Evolutionary conservation across 2,888 invertebrate species (phyloP), one percentile per base, ranked within the genome.

Genomic region (Ariolimax columbianus): DNA sequence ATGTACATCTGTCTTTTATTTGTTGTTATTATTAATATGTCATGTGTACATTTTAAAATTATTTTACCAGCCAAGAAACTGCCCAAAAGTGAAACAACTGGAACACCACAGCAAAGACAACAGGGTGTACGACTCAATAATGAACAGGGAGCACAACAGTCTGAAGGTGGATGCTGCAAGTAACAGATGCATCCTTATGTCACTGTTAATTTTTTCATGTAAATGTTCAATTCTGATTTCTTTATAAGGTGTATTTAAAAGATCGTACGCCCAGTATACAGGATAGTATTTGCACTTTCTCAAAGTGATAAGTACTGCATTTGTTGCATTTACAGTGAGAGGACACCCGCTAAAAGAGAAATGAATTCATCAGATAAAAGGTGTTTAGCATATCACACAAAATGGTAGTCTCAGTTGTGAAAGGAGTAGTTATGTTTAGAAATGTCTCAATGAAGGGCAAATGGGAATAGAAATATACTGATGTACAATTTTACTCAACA

Each of bases 101-200:
- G 91, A 77, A 88, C 91, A 66, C 90, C 90, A 40, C 92, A 91
- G 83, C 89, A 89, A 79, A 97, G 97, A 93, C 96, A 97, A 95
- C 96, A 97, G 94, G 96, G 97, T 93, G 93, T 94, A 79, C 97
- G 97, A 95, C 96, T 96, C 93, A 96, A 96, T 95, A 96, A 96
- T 94, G 96, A 92, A 89, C 90, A 96, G 91, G 96, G 85, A 36
- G 81, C 96, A 94, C 94, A 95, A 89, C 96, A 96, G 95, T 96
- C 97, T 94, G 95, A 97, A 95, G 96, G 97, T 95, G 97, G 97
- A 95, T 98, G 98, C 96, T 98, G 98, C 97, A 98, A 98, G 97
- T 98, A 92, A 91, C 89, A 88, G 30, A 38, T 30, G 19, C 47
- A 75, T 33, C 43, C 23, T 33, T 43, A 23, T 75, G 33, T 75